A percentile compares a stretch with the other conserved stretches of the same genome.
phyloP scores from a whole-genome alignment of 2,113 vertebrate species.

The Neolamprologus hecqui region DNA sequence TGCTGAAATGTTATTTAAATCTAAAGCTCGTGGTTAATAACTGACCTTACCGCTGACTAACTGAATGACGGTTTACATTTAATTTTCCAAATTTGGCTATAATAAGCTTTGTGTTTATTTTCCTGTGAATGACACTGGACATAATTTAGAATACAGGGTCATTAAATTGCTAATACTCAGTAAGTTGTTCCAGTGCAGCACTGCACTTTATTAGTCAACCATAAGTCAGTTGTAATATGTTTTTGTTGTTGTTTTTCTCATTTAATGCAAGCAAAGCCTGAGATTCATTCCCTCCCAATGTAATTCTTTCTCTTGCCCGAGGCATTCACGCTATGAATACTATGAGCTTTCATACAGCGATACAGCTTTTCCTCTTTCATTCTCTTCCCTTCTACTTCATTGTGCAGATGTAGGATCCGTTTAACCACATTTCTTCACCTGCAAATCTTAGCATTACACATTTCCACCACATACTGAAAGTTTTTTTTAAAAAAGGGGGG shows the following conservation, averaged over 20 bases:
- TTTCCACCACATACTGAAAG: background rate
- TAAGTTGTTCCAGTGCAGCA: background rate
- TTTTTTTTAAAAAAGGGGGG: background rate
- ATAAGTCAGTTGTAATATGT: background rate
- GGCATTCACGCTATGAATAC: background rate
- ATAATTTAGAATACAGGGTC: background rate
- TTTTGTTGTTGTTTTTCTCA: slow-evolving; percentile 25
- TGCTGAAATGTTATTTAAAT: background rate
- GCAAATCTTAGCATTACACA: background rate
- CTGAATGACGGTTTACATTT: background rate
- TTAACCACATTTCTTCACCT: slow-evolving; percentile 12
- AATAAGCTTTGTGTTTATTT: background rate
- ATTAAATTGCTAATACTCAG: background rate
- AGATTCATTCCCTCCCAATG: slow-evolving; percentile 5
- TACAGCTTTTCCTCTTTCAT: background rate
- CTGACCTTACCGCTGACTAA: background rate
- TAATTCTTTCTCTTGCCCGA: background rate
- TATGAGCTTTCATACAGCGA: background rate
- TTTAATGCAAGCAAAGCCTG: background rate
- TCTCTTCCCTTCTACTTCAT: background rate
- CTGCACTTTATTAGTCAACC: background rate
- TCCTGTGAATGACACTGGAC: background rate
- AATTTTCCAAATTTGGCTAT: background rate
- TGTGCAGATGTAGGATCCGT: background rate
- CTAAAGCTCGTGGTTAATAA: background rate